phyloP scores from a whole-genome alignment of 2,888 invertebrate species.

The Euphydryas editha region DNA sequence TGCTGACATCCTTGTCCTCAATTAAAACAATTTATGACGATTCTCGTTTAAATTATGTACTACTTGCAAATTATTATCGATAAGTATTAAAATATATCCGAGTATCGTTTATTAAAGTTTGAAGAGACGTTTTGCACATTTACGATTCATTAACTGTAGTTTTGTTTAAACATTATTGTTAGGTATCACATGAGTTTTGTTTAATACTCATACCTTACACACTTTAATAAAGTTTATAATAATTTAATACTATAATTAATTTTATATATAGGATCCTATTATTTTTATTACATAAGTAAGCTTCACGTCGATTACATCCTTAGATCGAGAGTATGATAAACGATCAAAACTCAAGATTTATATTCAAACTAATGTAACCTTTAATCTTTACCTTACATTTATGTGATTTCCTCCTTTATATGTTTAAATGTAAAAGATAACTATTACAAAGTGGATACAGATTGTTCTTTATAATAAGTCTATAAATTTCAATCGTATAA shows the following conservation, averaged over 20 bases:
- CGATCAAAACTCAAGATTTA: not conserved
- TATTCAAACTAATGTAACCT: not conserved
- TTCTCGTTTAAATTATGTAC: slow-evolving; percentile 70
- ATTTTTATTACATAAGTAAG: not conserved
- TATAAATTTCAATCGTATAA: slow-evolving; percentile 25
- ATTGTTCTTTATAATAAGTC: slow-evolving; percentile 32
- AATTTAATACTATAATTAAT: not conserved
- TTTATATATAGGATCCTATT: not conserved
- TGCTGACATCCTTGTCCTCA: slow-evolving; percentile 78
- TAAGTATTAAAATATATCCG: slow-evolving; percentile 3
- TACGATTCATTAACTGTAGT: not conserved
- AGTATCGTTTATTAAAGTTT: slow-evolving; percentile 8
- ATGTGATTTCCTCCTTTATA: slow-evolving; percentile 17
- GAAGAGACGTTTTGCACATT: not conserved
- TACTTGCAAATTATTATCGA: slow-evolving; percentile 41
- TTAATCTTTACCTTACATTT: slow-evolving; percentile 12
- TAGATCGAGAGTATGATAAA: not conserved
- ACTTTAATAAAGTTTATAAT: too few relatives aligned
- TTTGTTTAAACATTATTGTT: not conserved
- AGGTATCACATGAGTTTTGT: not conserved
- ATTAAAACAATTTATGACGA: slow-evolving; percentile 75
- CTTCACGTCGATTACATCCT: not conserved
- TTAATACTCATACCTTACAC: not conserved
- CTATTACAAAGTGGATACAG: slow-evolving; percentile 24
- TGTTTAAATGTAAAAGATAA: slow-evolving; percentile 23